Conservation (phyloP, 1,140 invertebrate genomes). For the Aporrectodea caliginosa region DNA sequence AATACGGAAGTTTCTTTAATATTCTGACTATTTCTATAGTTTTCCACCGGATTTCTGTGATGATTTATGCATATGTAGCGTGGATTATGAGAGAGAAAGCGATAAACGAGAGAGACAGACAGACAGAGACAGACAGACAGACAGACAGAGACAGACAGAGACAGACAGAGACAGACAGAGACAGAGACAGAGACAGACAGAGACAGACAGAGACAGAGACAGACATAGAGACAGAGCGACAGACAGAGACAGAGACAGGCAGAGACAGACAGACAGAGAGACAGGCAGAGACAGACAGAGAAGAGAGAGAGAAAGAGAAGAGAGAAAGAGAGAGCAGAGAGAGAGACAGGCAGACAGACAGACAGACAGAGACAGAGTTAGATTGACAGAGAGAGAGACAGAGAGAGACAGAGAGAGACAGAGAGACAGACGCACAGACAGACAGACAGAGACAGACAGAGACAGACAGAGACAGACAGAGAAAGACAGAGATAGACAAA, state of each 20-base stretch:
- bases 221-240: background rate
- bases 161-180: background rate
- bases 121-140: background rate
- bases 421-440: conserved; percentile 16
- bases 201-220: background rate
- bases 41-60: too few relatives aligned
- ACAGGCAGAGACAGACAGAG: background rate
- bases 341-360: background rate
- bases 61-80: too few relatives aligned
- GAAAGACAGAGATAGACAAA: conserved; percentile 16
- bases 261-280: background rate
- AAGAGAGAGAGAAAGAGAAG: background rate
- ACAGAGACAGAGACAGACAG: background rate
- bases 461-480: conserved; percentile 16
- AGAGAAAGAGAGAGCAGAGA: background rate
- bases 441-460: conserved; percentile 15
- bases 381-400: background rate
- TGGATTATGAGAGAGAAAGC: too few relatives aligned
- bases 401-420: conserved; percentile 22
- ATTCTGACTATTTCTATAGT: too few relatives aligned
- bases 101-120: too few relatives aligned
- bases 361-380: background rate
- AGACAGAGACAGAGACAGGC: background rate
- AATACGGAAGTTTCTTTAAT: too few relatives aligned
- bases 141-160: background rate